Evolutionary conservation across 2,797 vertebrate species (phyloP), one percentile per base, ranked within the genome.

Genomic region (Clamator glandarius): DNA sequence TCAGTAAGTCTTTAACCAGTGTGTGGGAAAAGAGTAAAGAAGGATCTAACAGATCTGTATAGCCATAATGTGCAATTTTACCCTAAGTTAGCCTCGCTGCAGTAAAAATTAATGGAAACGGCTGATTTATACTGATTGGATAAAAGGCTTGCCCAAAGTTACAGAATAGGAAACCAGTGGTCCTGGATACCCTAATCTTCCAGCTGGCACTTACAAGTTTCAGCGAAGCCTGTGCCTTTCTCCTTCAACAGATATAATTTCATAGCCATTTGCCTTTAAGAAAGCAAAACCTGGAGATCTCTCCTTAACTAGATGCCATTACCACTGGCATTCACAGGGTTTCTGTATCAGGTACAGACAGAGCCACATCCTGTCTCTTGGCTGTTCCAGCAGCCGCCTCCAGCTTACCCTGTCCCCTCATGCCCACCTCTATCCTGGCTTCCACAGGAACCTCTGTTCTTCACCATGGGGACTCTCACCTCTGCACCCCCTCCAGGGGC

Each of bases 381-480:
- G 14, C 28, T 77, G 26, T 64, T 81, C 46, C 33, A 84, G 66
- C 41, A 80, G 44, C 39, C 1, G 0, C 31, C n/a, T 58, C 54
- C 1, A 4, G 28, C 41, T 61, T 33, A n/a, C 24, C 33, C 39
- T 26, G 23, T 46, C 42, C 26, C 12, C 7, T 15, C 3, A 3
- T 23, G 26, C 11, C 23, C 5, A 9, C 23, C 48, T 73, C 48
- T 25, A n/a, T 15, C 51, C 41, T 63, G 39, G 64, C 13, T 44
- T 76, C 35, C 3, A 3, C 1, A 2, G 29, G n/a, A 35, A 81
- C 9, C 35, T 75, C 28, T 0, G 0, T 12, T 76, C 36, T 55
- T 72, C 64, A 46, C 9, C 0, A 0, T 0, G 2, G 16, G 46
- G 11, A 51, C n/a, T 6, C 46, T 57, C 33, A 79, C 6, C 20